Conservation (phyloP, 1,140 invertebrate genomes). For the Helicoverpa armigera region DNA sequence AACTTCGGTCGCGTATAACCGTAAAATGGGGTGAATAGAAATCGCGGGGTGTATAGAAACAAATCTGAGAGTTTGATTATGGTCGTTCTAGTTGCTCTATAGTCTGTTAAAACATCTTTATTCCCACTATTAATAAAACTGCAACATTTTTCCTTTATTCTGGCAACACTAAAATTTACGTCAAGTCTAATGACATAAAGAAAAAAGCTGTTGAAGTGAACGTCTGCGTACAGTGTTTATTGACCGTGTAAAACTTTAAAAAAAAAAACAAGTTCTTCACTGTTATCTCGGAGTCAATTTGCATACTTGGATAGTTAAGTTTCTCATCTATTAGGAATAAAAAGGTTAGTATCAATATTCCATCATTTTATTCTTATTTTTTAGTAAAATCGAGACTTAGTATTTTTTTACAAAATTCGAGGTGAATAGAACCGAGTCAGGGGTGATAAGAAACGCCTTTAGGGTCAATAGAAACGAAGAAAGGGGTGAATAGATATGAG, state of each 20-base stretch:
- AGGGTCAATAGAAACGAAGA: slow-evolving; percentile 3
- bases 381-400: neutral
- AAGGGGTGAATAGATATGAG: slow-evolving; percentile 3
- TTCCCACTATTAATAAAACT: neutral
- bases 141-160: slow-evolving; percentile 2
- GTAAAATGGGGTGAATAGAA: slow-evolving; percentile 14
- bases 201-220: neutral
- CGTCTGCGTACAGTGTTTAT: neutral
- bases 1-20: too few relatives aligned
- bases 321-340: neutral
- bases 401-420: neutral
- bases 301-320: neutral
- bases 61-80: neutral
- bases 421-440: slow-evolving; percentile 1
- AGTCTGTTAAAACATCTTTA: neutral
- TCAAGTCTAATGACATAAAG: neutral
- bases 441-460: slow-evolving; percentile 3
- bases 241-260: neutral
- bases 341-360: neutral
- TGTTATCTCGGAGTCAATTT: slow-evolving; percentile 1
- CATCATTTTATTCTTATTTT: neutral
- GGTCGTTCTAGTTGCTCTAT: neutral
- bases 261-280: neutral
- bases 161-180: slow-evolving; percentile 8
- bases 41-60: slow-evolving; percentile 8